Evolutionary conservation across 2,888 invertebrate species (phyloP).

Genomic region (Hirtodrosophila cameraria): DNA sequence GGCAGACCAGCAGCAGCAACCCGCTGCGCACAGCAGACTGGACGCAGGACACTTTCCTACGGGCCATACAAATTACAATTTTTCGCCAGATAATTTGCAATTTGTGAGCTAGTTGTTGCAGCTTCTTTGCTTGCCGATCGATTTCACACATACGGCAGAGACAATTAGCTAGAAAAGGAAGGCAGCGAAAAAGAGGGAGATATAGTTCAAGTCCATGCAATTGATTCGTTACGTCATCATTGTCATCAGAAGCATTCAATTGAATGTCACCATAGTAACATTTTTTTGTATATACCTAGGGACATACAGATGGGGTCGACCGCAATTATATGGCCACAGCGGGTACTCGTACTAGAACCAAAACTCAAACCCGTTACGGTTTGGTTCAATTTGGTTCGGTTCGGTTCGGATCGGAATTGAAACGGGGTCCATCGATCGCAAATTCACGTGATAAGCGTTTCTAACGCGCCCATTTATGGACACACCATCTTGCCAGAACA

Average conservation of each 20-base stretch:
- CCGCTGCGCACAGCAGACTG: no score
- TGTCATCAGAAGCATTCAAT: constrained; percentile 13
- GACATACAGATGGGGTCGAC: constrained; percentile 69
- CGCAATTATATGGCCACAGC: constrained; percentile 79
- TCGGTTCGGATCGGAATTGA: constrained; percentile 14
- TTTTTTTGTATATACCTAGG: constrained; percentile 32
- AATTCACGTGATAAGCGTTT: constrained; percentile 53
- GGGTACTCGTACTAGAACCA: constrained; percentile 45
- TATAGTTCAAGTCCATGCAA: constrained; percentile 33
- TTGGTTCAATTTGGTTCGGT: constrained; percentile 10
- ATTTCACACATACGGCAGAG: constrained; percentile 37
- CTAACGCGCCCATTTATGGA: constrained; percentile 42
- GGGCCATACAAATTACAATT: constrained; percentile 69
- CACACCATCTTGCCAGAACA: background rate
- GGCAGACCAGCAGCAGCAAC: no score
- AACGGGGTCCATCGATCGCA: constrained; percentile 27
- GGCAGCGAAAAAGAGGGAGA: background rate
- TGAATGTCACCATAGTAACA: constrained; percentile 1
- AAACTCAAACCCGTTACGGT: background rate
- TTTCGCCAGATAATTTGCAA: constrained; percentile 67
- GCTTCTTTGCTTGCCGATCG: constrained; percentile 41
- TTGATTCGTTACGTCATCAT: constrained; percentile 71
- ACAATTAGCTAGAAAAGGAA: constrained; percentile 7
- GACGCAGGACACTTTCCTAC: constrained; percentile 41
- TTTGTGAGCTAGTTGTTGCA: constrained; percentile 38